Percentiles rank a stretch among this genome's conserved stretches.
Conservation (phyloP, 2,888 invertebrate species). For the Alitta virens region DNA sequence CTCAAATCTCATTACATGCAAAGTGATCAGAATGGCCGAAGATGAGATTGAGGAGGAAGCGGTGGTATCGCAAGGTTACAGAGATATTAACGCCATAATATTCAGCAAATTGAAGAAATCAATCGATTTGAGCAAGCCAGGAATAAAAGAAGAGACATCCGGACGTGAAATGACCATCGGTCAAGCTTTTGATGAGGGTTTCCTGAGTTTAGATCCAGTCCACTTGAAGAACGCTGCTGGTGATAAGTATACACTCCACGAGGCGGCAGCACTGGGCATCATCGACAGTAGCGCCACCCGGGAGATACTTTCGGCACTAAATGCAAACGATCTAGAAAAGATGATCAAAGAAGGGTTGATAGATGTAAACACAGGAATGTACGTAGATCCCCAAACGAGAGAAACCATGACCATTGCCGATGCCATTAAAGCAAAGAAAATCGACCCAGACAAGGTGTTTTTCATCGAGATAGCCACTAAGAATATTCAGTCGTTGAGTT, state of each 20-base stretch:
- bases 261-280: constrained; percentile 41
- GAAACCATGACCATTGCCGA: constrained; percentile 53
- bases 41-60: too few species aligned
- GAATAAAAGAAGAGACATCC: constrained; percentile 40
- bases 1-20: background rate
- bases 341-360: constrained; percentile 54
- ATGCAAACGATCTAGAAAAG: constrained; percentile 39
- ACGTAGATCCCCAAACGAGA: constrained; percentile 56
- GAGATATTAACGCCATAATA: constrained; percentile 23
- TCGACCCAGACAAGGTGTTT: constrained; percentile 45
- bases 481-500: constrained; percentile 34
- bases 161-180: constrained; percentile 40
- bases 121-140: constrained; percentile 36
- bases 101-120: constrained; percentile 37
- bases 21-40: background rate
- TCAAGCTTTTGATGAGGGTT: constrained; percentile 44
- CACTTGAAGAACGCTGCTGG: constrained; percentile 20
- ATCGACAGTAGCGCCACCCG: constrained; percentile 38
- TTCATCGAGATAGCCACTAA: constrained; percentile 40
- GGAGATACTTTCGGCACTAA: constrained; percentile 41
- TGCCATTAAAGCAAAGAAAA: constrained; percentile 39
- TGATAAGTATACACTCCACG: constrained; percentile 22
- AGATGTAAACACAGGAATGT: constrained; percentile 58
- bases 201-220: constrained; percentile 38
- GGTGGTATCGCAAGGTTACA: background rate